These are phyloP conservation scores for Oreochromis niloticus DNA, from an alignment of 2,113 vertebrate species.

Conservation along the genomic window DNA sequence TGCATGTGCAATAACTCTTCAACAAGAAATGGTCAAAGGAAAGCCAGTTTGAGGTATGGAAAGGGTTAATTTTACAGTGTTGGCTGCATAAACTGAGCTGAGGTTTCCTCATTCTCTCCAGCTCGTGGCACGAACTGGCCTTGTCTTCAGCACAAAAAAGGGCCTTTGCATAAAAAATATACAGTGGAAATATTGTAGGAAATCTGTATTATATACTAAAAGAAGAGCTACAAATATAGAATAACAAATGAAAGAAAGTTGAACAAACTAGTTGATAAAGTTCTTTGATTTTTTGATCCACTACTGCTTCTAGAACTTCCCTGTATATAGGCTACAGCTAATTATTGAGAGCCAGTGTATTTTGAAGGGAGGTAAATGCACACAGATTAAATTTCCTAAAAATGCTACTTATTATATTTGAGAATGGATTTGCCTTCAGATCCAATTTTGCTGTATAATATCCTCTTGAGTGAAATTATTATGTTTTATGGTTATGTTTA, in stretches of 20 bases:
- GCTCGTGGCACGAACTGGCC: neutral
- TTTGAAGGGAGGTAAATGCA: neutral
- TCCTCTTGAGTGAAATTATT: neutral
- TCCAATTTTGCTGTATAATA: neutral
- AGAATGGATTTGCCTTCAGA: neutral
- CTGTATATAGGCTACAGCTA: neutral
- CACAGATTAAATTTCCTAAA: neutral
- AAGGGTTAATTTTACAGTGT: slow-evolving; percentile 30
- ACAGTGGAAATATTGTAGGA: neutral
- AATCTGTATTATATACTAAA: neutral
- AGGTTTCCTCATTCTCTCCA: slow-evolving; percentile 1
- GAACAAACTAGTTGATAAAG: neutral
- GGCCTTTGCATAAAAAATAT: neutral
- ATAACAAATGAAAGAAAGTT: neutral
- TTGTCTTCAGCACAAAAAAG: neutral
- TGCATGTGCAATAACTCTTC: neutral
- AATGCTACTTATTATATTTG: neutral
- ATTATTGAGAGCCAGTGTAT: neutral
- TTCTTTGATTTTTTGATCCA: neutral
- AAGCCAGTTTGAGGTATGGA: neutral
- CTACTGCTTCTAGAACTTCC: neutral
- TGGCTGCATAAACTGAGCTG: neutral
- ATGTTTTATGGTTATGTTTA: neutral
- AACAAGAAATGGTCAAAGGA: neutral
- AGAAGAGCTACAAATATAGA: neutral